phyloP scores from a whole-genome alignment of 1,140 invertebrate genomes.

The Anoplolepis gracilipes region DNA sequence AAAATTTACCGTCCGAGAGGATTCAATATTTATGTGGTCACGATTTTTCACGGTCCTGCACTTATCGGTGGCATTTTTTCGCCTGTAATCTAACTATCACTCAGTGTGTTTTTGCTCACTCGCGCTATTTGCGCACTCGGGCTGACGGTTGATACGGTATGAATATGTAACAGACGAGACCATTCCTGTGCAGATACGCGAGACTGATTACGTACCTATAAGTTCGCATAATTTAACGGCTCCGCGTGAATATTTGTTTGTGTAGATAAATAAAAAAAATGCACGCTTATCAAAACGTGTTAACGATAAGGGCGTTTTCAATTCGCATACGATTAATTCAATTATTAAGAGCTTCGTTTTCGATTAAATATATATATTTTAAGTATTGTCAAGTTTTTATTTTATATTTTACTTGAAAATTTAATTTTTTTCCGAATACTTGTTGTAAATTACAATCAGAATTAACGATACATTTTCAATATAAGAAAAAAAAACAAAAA shows the following conservation, averaged over 20 bases:
- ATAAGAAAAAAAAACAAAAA: background rate
- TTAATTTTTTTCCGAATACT: background rate
- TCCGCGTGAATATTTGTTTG: slow-evolving; percentile 2
- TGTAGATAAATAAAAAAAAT: slow-evolving; percentile 2
- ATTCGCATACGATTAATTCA: background rate
- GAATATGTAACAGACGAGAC: slow-evolving; percentile 30
- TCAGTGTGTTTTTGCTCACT: slow-evolving; percentile 1
- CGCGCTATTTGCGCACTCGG: slow-evolving; percentile 25
- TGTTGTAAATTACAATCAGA: background rate
- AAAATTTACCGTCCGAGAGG: background rate
- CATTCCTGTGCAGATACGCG: slow-evolving; percentile 9
- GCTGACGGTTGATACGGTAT: slow-evolving; percentile 16
- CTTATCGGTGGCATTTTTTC: slow-evolving; percentile 5
- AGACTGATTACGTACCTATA: slow-evolving; percentile 2
- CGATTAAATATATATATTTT: no score
- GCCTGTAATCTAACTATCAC: slow-evolving; percentile 26
- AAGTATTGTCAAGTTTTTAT: background rate
- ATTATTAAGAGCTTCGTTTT: no score
- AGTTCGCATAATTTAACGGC: slow-evolving; percentile 25
- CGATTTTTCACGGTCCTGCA: slow-evolving; percentile 30
- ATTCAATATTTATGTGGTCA: slow-evolving; percentile 38
- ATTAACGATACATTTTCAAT: background rate
- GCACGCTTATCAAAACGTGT: background rate
- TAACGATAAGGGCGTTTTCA: background rate
- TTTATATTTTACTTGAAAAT: background rate